Percentiles rank a stretch among this genome's conserved stretches.
Evolutionary conservation across 2,797 vertebrate genomes (phyloP).

Genomic region (Lerista edwardsae): DNA sequence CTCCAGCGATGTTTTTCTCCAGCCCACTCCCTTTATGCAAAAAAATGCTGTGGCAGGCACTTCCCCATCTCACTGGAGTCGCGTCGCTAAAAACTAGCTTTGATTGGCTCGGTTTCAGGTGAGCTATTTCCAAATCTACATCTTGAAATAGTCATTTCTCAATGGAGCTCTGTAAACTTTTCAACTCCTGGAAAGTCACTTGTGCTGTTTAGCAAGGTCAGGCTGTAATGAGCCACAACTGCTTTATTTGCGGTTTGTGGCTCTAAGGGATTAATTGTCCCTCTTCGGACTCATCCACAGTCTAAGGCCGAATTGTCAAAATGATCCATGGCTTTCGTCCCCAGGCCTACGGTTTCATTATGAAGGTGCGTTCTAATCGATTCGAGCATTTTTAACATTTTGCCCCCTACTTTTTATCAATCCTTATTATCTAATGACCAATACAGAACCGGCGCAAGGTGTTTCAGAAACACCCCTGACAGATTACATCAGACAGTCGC

Average conservation of each 20-base stretch:
- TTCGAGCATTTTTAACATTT: conserved; percentile 85
- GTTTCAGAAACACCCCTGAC: conserved; percentile 77
- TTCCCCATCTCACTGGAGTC: conserved; percentile 23
- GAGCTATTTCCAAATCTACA: conserved; percentile 34
- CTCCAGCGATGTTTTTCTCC: conserved; percentile 50
- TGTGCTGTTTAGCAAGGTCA: conserved; percentile 87
- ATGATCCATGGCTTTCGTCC: conserved; percentile 84
- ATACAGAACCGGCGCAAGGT: conserved; percentile 77
- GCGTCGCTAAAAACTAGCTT: conserved; percentile 63
- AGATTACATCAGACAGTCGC: conserved; percentile 77
- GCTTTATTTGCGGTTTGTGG: conserved; percentile 85
- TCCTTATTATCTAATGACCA: conserved; percentile 89
- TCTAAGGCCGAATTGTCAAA: conserved; percentile 83
- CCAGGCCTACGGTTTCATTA: conserved; percentile 83
- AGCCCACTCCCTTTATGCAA: conserved; percentile 7
- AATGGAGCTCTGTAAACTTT: conserved; percentile 81
- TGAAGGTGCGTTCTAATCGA: conserved; percentile 84
- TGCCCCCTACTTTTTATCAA: conserved; percentile 84
- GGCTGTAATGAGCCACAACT: conserved; percentile 83
- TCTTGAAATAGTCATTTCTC: conserved; percentile 68
- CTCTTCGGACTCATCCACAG: conserved; percentile 81
- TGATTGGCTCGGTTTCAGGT: conserved; percentile 53
- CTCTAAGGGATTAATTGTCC: conserved; percentile 90
- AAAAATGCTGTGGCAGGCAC: conserved; percentile 1
- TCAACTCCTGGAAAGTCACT: conserved; percentile 85